Percentiles rank a stretch among this genome's conserved stretches.
phyloP scores from a whole-genome alignment of 1,140 invertebrate species.

The Drosophila kurseongensis region DNA sequence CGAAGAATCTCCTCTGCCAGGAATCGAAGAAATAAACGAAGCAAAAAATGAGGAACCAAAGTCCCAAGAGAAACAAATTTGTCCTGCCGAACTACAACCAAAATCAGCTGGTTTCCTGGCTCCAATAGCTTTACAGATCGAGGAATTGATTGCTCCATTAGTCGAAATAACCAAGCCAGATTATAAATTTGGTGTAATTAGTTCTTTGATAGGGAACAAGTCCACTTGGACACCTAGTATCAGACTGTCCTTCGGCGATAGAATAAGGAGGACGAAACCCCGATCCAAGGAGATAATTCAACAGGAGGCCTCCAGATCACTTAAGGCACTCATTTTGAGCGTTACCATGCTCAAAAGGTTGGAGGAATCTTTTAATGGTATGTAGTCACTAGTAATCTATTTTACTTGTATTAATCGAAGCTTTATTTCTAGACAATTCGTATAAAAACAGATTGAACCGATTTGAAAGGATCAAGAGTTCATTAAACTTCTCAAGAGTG shows the following conservation, averaged over 20 bases:
- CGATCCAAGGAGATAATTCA: constrained; percentile 5
- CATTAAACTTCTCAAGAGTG: not conserved
- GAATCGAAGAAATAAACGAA: not conserved
- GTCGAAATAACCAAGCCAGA: not conserved
- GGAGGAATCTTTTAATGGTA: not conserved
- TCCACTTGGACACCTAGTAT: constrained; percentile 4
- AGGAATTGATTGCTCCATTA: not conserved
- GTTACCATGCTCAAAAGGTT: constrained; percentile 1
- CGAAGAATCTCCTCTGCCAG: not conserved
- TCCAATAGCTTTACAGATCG: not conserved
- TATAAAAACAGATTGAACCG: not conserved
- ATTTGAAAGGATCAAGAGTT: not conserved
- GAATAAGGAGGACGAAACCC: not conserved
- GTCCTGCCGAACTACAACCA: too few relatives aligned
- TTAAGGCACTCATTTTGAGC: not conserved
- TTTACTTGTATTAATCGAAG: not conserved
- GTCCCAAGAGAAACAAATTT: not conserved
- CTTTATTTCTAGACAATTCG: not conserved
- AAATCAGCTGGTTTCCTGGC: not conserved
- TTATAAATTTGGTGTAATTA: not conserved
- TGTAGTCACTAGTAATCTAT: not conserved
- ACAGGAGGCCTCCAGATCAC: constrained; percentile 1
- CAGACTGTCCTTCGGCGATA: constrained; percentile 15
- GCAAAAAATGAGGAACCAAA: not conserved
- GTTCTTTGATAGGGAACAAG: constrained; percentile 8